Evolutionary conservation across 2,113 vertebrate genomes (phyloP).

Genomic region (Phalacrocorax carbo): DNA sequence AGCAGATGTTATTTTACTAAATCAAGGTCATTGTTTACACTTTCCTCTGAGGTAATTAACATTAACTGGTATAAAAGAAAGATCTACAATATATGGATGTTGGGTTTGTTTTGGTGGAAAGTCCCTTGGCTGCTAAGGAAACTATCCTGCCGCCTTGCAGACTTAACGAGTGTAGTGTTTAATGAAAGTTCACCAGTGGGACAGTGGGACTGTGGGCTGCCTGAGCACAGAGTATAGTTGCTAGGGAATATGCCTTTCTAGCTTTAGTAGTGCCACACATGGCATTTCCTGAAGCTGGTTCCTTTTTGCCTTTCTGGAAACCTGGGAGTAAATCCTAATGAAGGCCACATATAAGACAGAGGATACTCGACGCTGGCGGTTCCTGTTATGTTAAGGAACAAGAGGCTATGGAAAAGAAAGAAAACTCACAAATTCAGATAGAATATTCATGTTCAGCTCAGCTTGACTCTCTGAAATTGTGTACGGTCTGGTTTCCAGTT

Average conservation of each 20-base stretch:
- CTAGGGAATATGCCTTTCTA: background rate
- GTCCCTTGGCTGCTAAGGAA: constrained; percentile 14
- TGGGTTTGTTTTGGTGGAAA: background rate
- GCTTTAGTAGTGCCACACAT: background rate
- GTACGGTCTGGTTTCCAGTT: background rate
- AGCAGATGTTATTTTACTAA: constrained; percentile 40
- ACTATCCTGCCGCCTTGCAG: background rate
- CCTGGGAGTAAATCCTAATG: background rate
- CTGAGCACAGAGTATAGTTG: background rate
- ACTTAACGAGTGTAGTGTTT: background rate
- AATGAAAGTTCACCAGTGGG: background rate
- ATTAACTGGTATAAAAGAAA: background rate
- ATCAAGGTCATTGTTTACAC: background rate
- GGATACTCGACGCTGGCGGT: background rate
- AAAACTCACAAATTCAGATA: background rate
- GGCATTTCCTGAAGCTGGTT: background rate
- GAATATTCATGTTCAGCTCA: background rate
- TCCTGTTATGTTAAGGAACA: background rate
- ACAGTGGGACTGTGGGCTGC: background rate
- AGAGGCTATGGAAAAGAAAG: background rate
- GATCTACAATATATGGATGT: background rate
- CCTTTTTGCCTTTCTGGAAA: constrained; percentile 4
- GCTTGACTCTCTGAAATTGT: background rate
- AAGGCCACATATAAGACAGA: background rate
- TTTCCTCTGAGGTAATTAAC: background rate